Evolutionary conservation across 2,113 vertebrate genomes (phyloP).

Genomic region (Cairina moschata): DNA sequence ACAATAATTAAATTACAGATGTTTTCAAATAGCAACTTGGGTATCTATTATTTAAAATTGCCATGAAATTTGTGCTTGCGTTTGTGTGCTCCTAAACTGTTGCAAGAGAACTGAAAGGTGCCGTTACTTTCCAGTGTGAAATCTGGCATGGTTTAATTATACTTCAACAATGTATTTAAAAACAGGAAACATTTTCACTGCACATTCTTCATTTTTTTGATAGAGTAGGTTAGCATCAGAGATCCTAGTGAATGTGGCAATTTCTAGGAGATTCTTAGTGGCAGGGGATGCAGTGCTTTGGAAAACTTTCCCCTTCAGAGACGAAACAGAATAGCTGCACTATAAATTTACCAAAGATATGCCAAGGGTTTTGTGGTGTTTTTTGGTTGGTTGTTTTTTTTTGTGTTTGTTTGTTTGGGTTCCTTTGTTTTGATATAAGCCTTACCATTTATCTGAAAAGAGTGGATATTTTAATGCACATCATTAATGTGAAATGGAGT

Average conservation of each 20-base stretch:
- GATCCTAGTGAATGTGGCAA: not conserved
- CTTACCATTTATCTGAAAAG: conserved; percentile 23
- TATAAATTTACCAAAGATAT: conserved; percentile 67
- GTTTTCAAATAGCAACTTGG: conserved; percentile 2
- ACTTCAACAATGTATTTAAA: not conserved
- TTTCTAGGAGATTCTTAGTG: not conserved
- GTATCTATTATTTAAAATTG: not conserved
- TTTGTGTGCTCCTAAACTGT: not conserved
- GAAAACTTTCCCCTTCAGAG: not conserved
- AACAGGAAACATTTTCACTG: not conserved
- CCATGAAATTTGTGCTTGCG: not conserved
- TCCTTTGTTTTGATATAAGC: conserved; percentile 35
- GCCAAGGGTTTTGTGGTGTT: not conserved
- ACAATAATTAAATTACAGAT: not conserved
- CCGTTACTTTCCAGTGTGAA: not conserved
- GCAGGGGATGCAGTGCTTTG: conserved; percentile 19
- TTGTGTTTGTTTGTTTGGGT: not conserved
- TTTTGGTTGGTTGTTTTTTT: not conserved
- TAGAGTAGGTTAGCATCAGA: not conserved
- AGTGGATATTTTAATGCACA: not conserved
- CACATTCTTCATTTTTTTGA: not conserved
- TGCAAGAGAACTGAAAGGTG: not conserved
- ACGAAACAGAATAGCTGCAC: conserved; percentile 28
- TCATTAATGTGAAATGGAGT: not conserved
- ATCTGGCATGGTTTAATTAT: not conserved